phyloP scores from a whole-genome alignment of 2,797 vertebrate species.

The Synanceia verrucosa region DNA sequence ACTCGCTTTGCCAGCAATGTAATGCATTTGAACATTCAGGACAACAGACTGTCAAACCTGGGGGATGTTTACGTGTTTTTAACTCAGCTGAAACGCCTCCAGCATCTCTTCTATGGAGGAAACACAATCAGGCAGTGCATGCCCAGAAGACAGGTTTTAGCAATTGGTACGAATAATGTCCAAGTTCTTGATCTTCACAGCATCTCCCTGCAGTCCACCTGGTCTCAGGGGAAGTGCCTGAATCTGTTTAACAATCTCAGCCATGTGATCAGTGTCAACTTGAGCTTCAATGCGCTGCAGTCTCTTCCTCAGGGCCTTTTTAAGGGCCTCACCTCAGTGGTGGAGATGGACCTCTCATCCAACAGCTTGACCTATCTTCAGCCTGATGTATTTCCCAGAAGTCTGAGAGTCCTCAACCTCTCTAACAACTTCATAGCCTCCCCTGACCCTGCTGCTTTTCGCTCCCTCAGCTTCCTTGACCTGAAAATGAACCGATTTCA shows the following conservation, averaged over 20 bases:
- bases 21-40: constrained; percentile 74
- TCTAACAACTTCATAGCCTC: constrained; percentile 84
- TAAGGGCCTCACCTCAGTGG: constrained; percentile 78
- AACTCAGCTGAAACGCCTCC: constrained; percentile 58
- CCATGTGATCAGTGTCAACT: constrained; percentile 69
- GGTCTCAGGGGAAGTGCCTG: constrained; percentile 62
- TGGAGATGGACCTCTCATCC: constrained; percentile 80
- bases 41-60: constrained; percentile 83
- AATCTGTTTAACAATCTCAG: constrained; percentile 62
- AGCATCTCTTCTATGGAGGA: constrained; percentile 73
- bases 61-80: constrained; percentile 77
- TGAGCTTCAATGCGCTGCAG: constrained; percentile 83
- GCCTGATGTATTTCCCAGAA: constrained; percentile 77
- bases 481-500: constrained; percentile 83
- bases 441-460: constrained; percentile 81
- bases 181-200: constrained; percentile 82
- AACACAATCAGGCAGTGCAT: constrained; percentile 83
- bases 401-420: constrained; percentile 79
- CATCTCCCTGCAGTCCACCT: constrained; percentile 80
- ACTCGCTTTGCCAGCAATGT: constrained; percentile 39
- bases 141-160: accelerated
- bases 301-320: constrained; percentile 84
- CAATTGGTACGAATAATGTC: constrained; percentile 62
- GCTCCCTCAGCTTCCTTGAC: constrained; percentile 75
- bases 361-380: constrained; percentile 84